Evolutionary conservation across 35 echinoderm and acorn worm genomes (phyloP), one percentile per base, ranked within the genome.

Genomic region (Acanthaster planci): DNA sequence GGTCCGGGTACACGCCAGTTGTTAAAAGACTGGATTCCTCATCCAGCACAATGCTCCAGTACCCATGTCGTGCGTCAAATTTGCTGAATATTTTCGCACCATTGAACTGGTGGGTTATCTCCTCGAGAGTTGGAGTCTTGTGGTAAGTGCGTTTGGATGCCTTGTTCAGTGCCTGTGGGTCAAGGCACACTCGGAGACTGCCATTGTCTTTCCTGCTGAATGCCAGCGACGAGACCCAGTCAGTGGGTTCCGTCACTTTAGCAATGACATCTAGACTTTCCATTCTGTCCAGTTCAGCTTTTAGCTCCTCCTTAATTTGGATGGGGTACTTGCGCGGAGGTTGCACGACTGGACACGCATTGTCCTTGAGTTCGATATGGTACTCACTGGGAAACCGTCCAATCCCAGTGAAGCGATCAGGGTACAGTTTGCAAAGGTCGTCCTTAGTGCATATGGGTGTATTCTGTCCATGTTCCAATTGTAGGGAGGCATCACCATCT

Each of bases 191-290:
- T 26, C 82, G 19, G 17, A 89, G 52, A 14, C 55, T 37, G 3
- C 87, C 87, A 75, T 80, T 80, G 17, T 51, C 36, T 80, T 93
- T 93, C 23, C 67, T 44, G 5, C 60, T 59, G 17, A 82, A 40
- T 15, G 81, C 67, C 12, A 94, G 29, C 23, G 55, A 85, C 29
- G 78, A 86, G 0, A 94, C 92, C 87, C 87, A 94, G 19, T 89
- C 82, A 52, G 89, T 78, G n/a, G 86, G 87, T 32, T 93, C 81
- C 4, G 75, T 93, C 15, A 93, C 79, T 8, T 53, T 80, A 18
- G 59, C 59, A 38, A 93, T 93, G 34, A 93, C 91, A 78, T 52
- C 22, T 44, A 89, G 37, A 15, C n/a, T 19, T 15, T 68, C 60
- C 86, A 89, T 89, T 14, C 86, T 67, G 19, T 89, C 39, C 14